Evolutionary conservation across 2,113 vertebrate species (phyloP), one percentile per base, ranked within the genome.

Genomic region (Gopherus evgoodei): DNA sequence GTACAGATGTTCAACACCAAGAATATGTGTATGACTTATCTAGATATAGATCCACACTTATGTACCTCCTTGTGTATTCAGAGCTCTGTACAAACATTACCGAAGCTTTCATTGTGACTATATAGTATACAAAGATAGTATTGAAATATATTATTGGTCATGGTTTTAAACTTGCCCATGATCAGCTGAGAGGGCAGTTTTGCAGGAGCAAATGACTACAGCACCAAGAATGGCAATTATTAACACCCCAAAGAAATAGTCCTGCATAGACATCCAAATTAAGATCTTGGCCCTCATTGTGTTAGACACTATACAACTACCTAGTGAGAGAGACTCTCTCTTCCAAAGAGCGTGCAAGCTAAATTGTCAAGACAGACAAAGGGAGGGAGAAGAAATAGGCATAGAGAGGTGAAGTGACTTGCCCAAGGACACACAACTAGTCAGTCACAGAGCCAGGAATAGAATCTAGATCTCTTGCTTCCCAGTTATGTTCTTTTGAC

Each of bases 231-330:
- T 22, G 31, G 8, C 4, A 27, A 56, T 79, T 83, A 50, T 78
- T 56, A 65, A 35, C 6, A 35, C 7, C 38, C 12, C 49, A 29
- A 76, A 42, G 31, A 50, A 11, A n/a, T 17, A 19, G 53, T 53
- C 62, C 52, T 76, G 29, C 11, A 44, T 42, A 44, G 16, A 11
- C 27, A 21, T 17, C 9, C 31, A 65, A 54, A 78, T 2, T 49
- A 78, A 78, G 31, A 35, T 35, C 62, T 35, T 16, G 29, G 14
- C 31, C 17, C 24, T 22, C 19, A 9, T 65, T 49, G 38, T 13
- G 54, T 5, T 62, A 49, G 0, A 1, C 0, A 1, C 22, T 49
- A 29, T 27, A 78, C 6, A 8, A 8, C 31, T 65, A 35, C 31
- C 4, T 7, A 90, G 47, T 1, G 0, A 24, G 25, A n/a, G 75